These are phyloP conservation scores for Paedocypris sp. DNA, from an alignment of 2,113 vertebrate species.

Conservation along the genomic window DNA sequence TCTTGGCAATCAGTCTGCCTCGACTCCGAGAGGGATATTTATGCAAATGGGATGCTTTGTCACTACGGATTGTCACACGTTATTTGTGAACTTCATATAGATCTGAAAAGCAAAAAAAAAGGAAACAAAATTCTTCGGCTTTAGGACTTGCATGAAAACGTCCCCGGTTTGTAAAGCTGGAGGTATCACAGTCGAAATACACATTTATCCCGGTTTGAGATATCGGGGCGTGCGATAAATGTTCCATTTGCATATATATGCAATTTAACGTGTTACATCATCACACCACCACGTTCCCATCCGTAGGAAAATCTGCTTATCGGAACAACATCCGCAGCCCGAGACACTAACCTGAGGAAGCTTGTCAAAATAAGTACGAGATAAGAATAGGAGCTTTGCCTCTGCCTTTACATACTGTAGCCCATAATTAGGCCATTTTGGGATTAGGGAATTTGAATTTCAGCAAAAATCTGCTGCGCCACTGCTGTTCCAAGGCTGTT, in stretches of 20 bases:
- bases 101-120: not conserved
- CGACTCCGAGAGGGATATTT: conserved; percentile 8
- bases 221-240: not conserved
- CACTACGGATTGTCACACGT: not conserved
- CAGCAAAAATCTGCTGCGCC: conserved; percentile 38
- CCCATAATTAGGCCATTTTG: conserved; percentile 35
- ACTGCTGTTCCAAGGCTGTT: conserved; percentile 44
- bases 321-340: not conserved
- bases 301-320: conserved; percentile 14
- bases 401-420: conserved; percentile 2
- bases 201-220: not conserved
- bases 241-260: conserved; percentile 7
- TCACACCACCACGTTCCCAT: conserved; percentile 3
- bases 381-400: conserved; percentile 12
- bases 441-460: conserved; percentile 36
- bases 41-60: conserved; percentile 18
- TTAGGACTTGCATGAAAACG: not conserved
- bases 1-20: conserved; percentile 17
- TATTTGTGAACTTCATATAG: conserved; percentile 18
- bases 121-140: not conserved
- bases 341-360: conserved; percentile 13
- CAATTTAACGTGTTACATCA: conserved; percentile 10
- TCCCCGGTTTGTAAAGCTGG: not conserved
- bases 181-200: not conserved
- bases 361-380: conserved; percentile 10